Conservation (phyloP, 2,113 vertebrate species). For the Oceanodroma tethys region DNA sequence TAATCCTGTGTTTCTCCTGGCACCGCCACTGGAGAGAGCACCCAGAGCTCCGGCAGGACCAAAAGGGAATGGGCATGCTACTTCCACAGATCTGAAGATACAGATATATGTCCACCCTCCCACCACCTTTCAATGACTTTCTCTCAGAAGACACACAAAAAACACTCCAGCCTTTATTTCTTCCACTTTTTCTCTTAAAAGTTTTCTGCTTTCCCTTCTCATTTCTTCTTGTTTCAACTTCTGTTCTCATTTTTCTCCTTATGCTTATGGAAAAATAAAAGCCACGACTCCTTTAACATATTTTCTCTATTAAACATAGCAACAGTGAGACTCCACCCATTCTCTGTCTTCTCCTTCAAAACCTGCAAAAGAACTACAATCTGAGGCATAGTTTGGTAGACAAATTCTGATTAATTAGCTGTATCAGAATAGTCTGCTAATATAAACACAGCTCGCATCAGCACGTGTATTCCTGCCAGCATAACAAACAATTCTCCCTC, state of each 20-base stretch:
- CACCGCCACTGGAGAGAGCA: not conserved
- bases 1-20: not conserved
- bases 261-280: not conserved
- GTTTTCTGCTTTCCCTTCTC: not conserved
- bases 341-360: not conserved
- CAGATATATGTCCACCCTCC: not conserved
- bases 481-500: not conserved
- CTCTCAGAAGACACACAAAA: not conserved
- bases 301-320: not conserved
- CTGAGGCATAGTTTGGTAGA: not conserved
- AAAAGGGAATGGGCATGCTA: not conserved
- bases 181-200: not conserved
- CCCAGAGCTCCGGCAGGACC: not conserved
- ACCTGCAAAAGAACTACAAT: not conserved
- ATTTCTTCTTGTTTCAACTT: not conserved
- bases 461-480: not conserved
- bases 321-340: not conserved
- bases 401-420: conserved; percentile 6
- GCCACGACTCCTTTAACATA: not conserved
- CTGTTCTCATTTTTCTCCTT: not conserved
- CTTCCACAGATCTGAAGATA: not conserved
- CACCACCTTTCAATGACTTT: not conserved
- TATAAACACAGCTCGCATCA: not conserved
- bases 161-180: not conserved
- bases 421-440: not conserved